Conservation (phyloP, 2,888 invertebrate genomes). For the Dioctria linearis region DNA sequence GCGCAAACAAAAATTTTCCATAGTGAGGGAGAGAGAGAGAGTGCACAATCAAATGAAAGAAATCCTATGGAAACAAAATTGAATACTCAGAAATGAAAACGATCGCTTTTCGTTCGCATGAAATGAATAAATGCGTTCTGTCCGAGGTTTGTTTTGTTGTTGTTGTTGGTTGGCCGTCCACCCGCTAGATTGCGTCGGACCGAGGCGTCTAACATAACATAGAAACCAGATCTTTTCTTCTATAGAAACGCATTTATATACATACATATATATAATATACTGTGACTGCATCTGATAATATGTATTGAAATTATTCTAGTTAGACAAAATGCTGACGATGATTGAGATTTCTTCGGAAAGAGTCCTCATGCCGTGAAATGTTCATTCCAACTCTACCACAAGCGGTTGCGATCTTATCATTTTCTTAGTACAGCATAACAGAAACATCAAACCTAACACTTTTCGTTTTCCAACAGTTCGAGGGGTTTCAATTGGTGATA, state of each 20-base stretch:
- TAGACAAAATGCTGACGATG: constrained; percentile 15
- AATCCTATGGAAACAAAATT: constrained; percentile 31
- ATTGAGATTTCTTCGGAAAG: constrained; percentile 18
- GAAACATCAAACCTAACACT: constrained; percentile 15
- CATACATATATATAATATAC: too few relatives aligned
- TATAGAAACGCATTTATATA: not conserved
- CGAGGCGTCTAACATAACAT: not conserved
- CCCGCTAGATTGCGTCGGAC: not conserved
- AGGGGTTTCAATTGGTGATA: not conserved
- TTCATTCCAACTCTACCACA: not conserved
- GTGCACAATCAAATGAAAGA: not conserved
- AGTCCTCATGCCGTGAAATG: not conserved
- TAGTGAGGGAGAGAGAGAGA: not conserved
- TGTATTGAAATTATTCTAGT: not conserved
- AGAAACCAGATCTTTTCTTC: constrained; percentile 25
- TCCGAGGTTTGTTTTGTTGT: too few relatives aligned
- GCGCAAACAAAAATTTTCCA: constrained; percentile 10
- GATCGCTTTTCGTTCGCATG: constrained; percentile 6
- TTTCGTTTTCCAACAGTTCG: not conserved
- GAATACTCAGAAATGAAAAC: constrained; percentile 25
- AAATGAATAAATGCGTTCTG: constrained; percentile 15
- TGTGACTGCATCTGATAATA: too few relatives aligned
- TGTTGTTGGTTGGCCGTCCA: too few relatives aligned
- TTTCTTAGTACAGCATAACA: not conserved
- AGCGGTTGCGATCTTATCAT: constrained; percentile 6